These are phyloP conservation scores for Tringa solitaria DNA, from an alignment of 2,113 vertebrate genomes.

Conservation along the genomic window DNA sequence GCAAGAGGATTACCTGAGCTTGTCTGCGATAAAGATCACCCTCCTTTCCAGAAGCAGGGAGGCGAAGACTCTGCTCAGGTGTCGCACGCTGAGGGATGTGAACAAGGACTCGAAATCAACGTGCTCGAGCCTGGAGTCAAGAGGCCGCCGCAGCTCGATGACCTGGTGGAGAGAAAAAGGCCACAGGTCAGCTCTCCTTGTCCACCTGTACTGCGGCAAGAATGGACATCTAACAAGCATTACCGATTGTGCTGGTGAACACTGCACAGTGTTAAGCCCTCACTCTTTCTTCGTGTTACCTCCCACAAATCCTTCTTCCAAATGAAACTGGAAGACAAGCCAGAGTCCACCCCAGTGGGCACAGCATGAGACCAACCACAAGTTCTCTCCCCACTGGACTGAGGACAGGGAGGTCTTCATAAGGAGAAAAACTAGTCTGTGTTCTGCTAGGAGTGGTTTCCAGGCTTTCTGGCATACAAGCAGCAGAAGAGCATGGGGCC, in stretches of 20 bases:
- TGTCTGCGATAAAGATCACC: constrained; percentile 94
- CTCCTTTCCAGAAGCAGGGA: constrained; percentile 92
- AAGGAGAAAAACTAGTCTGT: not conserved
- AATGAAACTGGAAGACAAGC: not conserved
- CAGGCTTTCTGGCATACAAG: not conserved
- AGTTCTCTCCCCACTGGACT: not conserved
- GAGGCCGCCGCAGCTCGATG: constrained; percentile 90
- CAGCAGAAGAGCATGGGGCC: not conserved
- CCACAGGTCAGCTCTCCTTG: not conserved
- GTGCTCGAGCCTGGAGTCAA: constrained; percentile 93
- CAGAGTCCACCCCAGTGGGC: not conserved
- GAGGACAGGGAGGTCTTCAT: not conserved
- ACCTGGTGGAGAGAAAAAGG: constrained; percentile 69
- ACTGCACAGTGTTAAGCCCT: not conserved
- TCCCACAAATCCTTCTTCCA: not conserved
- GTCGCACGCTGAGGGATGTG: constrained; percentile 82
- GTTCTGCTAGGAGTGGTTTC: not conserved
- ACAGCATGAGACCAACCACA: not conserved
- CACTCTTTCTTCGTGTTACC: not conserved
- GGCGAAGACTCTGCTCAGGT: constrained; percentile 83
- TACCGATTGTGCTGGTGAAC: not conserved
- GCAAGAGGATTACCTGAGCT: constrained; percentile 85
- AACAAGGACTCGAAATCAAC: constrained; percentile 96
- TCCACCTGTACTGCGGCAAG: not conserved
- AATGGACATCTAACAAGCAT: not conserved